These are phyloP conservation scores for Anthoscopus minutus DNA, from an alignment of 2,113 vertebrate species.

Conservation along the genomic window DNA sequence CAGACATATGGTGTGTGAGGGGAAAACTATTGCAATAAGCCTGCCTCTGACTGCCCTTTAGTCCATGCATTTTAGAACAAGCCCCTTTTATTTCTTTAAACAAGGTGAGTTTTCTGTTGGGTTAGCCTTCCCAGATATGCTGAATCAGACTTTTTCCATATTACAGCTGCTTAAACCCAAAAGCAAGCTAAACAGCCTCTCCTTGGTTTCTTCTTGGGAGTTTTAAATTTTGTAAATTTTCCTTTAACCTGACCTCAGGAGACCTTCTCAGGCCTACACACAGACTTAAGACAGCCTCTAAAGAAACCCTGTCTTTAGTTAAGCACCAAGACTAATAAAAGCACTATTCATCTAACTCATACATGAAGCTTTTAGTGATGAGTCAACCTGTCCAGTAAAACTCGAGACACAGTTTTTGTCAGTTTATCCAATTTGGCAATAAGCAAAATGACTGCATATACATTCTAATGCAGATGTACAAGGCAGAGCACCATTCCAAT, in stretches of 20 bases:
- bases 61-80: neutral
- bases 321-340: neutral
- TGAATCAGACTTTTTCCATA: neutral
- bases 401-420: neutral
- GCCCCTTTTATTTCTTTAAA: neutral
- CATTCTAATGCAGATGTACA: neutral
- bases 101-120: neutral
- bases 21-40: neutral
- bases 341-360: slow-evolving; percentile 30
- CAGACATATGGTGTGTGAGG: neutral
- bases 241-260: slow-evolving; percentile 26
- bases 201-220: neutral
- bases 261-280: neutral
- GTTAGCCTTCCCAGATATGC: neutral
- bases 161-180: neutral
- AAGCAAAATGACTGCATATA: neutral
- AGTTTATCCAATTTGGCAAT: neutral
- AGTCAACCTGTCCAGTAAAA: neutral
- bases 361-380: neutral
- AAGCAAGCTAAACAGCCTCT: neutral
- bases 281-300: neutral
- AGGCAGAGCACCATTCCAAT: neutral
- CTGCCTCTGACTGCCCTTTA: neutral
- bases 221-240: neutral
- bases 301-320: neutral